Evolutionary conservation across 2,888 invertebrate genomes (phyloP).

Genomic region (Callinectes sapidus): DNA sequence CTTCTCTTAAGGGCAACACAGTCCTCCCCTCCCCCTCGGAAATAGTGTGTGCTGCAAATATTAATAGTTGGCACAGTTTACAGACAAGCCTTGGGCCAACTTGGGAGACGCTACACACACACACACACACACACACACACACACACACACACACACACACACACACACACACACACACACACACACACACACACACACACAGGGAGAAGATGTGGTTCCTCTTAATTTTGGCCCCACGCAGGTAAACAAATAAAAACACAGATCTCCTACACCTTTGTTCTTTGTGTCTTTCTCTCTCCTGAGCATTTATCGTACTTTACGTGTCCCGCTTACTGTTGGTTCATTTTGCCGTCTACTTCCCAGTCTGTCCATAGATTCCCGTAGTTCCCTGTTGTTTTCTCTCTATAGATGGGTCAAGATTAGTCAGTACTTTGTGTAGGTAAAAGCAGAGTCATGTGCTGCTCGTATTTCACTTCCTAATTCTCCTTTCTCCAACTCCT

Average conservation of each 20-base stretch:
- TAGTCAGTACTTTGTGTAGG: not conserved
- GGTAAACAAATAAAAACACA: not conserved
- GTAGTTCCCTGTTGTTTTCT: not conserved
- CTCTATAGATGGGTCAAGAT: not conserved
- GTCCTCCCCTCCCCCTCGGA: not conserved
- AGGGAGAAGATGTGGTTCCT: not conserved
- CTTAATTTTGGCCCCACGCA: too few species aligned
- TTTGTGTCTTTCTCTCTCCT: not conserved
- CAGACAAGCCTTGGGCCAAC: constrained; percentile 13
- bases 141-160: constrained; percentile 50
- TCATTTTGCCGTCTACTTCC: not conserved
- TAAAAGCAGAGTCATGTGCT: too few species aligned
- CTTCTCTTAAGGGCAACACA: not conserved
- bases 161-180: constrained; percentile 50
- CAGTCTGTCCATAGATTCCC: not conserved
- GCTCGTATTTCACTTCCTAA: too few species aligned
- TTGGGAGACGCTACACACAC: constrained; percentile 23
- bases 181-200: constrained; percentile 34
- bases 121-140: constrained; percentile 50
- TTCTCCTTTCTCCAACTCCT: not conserved
- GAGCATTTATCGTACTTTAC: not conserved
- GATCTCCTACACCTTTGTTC: not conserved
- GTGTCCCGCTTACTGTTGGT: not conserved
- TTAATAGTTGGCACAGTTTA: constrained; percentile 34
- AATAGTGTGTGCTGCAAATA: not conserved